Evolutionary conservation across 2,888 invertebrate species (phyloP).

Genomic region (Nomada lathburiana): DNA sequence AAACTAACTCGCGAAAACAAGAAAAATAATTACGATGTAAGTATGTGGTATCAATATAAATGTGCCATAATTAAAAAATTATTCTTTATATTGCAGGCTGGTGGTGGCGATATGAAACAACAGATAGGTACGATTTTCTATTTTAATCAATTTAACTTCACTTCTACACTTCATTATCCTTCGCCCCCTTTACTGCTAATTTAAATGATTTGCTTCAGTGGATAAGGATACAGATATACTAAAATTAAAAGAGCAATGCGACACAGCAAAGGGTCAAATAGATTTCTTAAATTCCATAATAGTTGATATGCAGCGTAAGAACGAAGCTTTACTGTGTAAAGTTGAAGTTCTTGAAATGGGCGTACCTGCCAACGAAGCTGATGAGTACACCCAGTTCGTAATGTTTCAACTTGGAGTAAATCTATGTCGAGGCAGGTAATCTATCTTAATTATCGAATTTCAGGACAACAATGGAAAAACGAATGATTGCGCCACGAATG

Average conservation of each 20-base stretch:
- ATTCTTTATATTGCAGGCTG: constrained; percentile 60
- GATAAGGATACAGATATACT: constrained; percentile 45
- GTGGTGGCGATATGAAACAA: constrained; percentile 69
- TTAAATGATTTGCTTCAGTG: constrained; percentile 51
- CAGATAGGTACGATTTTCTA: constrained; percentile 66
- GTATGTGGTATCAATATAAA: constrained; percentile 15
- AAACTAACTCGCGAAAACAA: constrained; percentile 76
- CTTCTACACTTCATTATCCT: neutral
- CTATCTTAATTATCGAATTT: constrained; percentile 22
- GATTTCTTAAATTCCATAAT: constrained; percentile 98
- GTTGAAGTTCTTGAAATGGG: constrained; percentile 92
- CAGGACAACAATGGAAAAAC: constrained; percentile 81
- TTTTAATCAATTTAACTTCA: neutral
- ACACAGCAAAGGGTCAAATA: constrained; percentile 90
- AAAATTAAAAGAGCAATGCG: constrained; percentile 87
- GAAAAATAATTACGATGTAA: constrained; percentile 77
- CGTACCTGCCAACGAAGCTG: constrained; percentile 84
- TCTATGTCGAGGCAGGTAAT: neutral
- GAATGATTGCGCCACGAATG: constrained; percentile 90
- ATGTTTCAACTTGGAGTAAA: neutral
- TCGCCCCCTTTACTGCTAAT: neutral
- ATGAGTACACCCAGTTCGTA: constrained; percentile 84
- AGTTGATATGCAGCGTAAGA: constrained; percentile 97
- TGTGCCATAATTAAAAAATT: constrained; percentile 31
- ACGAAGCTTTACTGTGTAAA: constrained; percentile 92